Base-by-base conservation (phyloP, 2,113 vertebrate genomes). In the Lepus europaeus region DNA sequence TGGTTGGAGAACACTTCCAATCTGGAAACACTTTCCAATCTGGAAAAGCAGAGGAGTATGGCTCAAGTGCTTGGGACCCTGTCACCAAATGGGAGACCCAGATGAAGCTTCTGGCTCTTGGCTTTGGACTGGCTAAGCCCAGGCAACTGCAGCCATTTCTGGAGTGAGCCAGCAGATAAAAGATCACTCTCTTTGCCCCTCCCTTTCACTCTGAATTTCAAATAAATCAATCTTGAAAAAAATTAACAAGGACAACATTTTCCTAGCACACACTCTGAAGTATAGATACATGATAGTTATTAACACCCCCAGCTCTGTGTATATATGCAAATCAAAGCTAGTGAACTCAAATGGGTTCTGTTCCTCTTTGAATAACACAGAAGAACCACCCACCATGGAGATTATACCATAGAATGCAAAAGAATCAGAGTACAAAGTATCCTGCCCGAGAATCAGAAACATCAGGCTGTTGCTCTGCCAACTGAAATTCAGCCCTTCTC, bases 391-490 rank as follows among this genome's bases (percentile, higher is more conserved):
- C 84, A 85, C 17, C 49, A 4, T 61, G 25, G 53, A 96, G 78
- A 97, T 66, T 95, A 96, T 22, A 95, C 82, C 89, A 31, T 45
- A 59, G 22, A 87, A 61, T 31, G 20, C n/a, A 72, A 69, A 17
- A 61, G 69, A 93, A 93, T 84, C 36, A 45, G 89, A 97, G 90
- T 70, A 90, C 23, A 77, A 81, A 97, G 90, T 95, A 96, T 78
- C 90, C 82, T 96, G 78, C 91, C 90, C 93, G 79, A 97, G 93
- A 64, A 90, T 78, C 74, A 97, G 95, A 80, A 95, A 36, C 53
- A 96, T 97, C 76, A 90, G 89, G 77, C 20, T 61, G 90, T 17
- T 76, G 86, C 72, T 94, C 69, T 97, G 64, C 94, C 86, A 97
- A 90, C 83, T 87, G 92, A 90, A 68, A 90, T 49, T 82, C 96